A percentile compares a stretch with the other conserved stretches of the same genome.
These are phyloP conservation scores for Agrilus biguttatus DNA, from an alignment of 2,888 invertebrate species.

Conservation along the genomic window DNA sequence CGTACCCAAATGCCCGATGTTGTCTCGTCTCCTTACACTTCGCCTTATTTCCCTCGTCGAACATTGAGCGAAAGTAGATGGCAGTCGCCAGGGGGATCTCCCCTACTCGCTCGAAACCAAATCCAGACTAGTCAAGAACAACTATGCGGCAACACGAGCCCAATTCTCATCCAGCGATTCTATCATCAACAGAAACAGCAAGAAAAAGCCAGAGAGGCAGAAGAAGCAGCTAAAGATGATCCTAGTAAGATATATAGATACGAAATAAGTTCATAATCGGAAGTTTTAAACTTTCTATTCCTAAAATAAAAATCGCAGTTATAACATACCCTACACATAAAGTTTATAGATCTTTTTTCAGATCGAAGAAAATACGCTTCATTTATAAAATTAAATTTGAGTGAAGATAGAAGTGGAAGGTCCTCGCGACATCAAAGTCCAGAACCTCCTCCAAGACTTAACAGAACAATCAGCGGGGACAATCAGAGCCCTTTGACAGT, in stretches of 20 bases:
- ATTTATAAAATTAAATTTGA: slow-evolving; percentile 67
- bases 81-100: slow-evolving; percentile 28
- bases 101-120: slow-evolving; percentile 27
- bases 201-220: slow-evolving; percentile 35
- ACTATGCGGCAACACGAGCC: slow-evolving; percentile 56
- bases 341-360: slow-evolving; percentile 8
- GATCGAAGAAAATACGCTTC: slow-evolving; percentile 67
- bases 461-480: slow-evolving; percentile 24
- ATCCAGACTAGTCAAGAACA: slow-evolving; percentile 16
- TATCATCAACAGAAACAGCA: slow-evolving; percentile 64
- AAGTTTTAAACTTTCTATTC: too few relatives aligned
- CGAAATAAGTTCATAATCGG: not conserved
- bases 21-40: slow-evolving; percentile 1
- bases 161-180: slow-evolving; percentile 62
- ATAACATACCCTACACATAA: too few relatives aligned
- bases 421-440: slow-evolving; percentile 41
- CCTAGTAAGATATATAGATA: slow-evolving; percentile 8
- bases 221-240: slow-evolving; percentile 20
- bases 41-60: slow-evolving; percentile 17
- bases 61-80: slow-evolving; percentile 20
- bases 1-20: too few relatives aligned
- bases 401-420: slow-evolving; percentile 32
- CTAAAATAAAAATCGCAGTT: too few relatives aligned
- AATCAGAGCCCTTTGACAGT: slow-evolving; percentile 38
- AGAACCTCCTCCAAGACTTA: slow-evolving; percentile 41